A percentile compares a stretch with the other conserved stretches of the same genome.
phyloP scores from a whole-genome alignment of 2,797 vertebrate genomes.

The Pelochelys cantorii region DNA sequence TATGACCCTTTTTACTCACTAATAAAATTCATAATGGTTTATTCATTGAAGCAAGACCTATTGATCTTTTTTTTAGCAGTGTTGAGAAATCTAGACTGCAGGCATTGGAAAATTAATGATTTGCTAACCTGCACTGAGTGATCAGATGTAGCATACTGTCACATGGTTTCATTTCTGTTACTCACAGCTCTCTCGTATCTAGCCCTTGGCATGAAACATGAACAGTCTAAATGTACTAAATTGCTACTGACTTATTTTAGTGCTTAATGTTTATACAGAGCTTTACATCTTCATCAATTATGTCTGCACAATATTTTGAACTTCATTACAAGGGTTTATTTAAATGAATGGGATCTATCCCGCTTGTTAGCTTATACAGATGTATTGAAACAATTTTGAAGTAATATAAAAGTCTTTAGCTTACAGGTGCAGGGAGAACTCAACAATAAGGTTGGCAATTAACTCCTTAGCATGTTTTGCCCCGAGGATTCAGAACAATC shows the following conservation, averaged over 20 bases:
- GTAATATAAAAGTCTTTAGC: neutral
- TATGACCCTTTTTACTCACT: neutral
- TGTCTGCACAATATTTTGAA: too few relatives aligned
- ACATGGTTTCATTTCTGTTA: neutral
- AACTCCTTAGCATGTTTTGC: neutral
- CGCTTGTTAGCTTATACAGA: neutral
- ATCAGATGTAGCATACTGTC: rapidly evolving
- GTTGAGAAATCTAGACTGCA: neutral
- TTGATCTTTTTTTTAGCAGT: neutral
- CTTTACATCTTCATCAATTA: neutral
- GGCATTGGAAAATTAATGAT: neutral
- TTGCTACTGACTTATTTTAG: neutral
- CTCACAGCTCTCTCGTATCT: neutral
- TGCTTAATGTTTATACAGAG: neutral
- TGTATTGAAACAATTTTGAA: neutral
- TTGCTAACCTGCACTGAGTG: neutral
- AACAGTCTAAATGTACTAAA: rapidly evolving
- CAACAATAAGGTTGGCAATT: neutral
- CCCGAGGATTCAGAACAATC: neutral
- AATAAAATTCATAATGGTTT: too few relatives aligned
- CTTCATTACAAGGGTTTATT: neutral
- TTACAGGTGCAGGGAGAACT: neutral
- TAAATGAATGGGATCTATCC: neutral
- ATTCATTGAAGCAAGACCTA: neutral
- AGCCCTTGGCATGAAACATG: neutral